These are phyloP conservation scores for Pipistrellus nathusii DNA, from an alignment of 2,797 vertebrate genomes.

Conservation along the genomic window DNA sequence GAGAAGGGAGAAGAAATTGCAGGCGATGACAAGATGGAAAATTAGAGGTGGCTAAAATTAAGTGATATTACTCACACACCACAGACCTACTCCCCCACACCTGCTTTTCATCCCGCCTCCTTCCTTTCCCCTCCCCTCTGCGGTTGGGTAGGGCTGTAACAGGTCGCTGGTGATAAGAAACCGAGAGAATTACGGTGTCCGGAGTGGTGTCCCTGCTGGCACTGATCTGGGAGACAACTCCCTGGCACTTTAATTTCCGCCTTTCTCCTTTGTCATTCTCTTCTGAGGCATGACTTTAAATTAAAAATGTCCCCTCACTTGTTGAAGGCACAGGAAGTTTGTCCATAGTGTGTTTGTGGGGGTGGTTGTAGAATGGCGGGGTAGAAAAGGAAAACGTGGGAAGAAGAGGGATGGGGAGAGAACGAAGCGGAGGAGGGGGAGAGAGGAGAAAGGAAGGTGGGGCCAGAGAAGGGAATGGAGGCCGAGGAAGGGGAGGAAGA, in stretches of 20 bases:
- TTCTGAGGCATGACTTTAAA: slow-evolving; percentile 15
- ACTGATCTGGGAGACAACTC: background rate
- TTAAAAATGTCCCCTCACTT: background rate
- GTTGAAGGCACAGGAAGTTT: slow-evolving; percentile 18
- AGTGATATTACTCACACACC: slow-evolving; percentile 77
- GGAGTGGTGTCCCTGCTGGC: background rate
- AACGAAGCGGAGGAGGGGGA: no score
- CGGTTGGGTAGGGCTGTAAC: background rate
- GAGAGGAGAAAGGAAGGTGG: background rate
- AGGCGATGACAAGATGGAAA: slow-evolving; percentile 63
- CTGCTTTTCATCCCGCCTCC: slow-evolving; percentile 79
- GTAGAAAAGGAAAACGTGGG: background rate
- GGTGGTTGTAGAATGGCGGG: background rate
- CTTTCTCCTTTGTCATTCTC: slow-evolving; percentile 17
- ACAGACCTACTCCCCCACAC: slow-evolving; percentile 78
- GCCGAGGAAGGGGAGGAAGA: background rate
- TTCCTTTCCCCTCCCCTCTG: background rate
- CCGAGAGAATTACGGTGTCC: background rate
- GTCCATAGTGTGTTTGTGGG: background rate
- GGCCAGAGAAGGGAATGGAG: background rate
- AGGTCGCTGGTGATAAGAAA: slow-evolving; percentile 25
- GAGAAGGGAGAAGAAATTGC: slow-evolving; percentile 60
- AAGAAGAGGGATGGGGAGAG: no score
- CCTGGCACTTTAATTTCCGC: background rate
- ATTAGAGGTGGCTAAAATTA: slow-evolving; percentile 76